Conservation (phyloP, 1,140 invertebrate genomes). For the Mamestra configurata region DNA sequence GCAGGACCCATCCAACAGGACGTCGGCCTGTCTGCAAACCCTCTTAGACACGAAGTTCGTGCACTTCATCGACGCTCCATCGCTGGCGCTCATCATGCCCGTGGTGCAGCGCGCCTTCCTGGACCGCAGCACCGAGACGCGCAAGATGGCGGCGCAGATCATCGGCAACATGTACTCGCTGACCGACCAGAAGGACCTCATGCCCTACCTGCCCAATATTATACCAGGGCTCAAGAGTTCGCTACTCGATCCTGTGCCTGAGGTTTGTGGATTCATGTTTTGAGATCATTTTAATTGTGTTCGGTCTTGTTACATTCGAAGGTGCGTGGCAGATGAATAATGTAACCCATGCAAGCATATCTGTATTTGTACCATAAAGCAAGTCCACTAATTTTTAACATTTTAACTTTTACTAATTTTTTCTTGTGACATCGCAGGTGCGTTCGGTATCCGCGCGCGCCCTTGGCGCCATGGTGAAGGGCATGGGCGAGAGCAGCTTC, state of each 20-base stretch:
- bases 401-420: not conserved
- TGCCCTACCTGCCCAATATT: conserved; percentile 98
- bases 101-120: conserved; percentile 99
- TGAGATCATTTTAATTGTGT: no score
- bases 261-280: conserved; percentile 89
- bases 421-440: conserved; percentile 83
- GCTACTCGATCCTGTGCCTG: conserved; percentile 98
- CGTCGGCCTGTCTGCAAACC: conserved; percentile 96
- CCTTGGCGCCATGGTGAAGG: conserved; percentile 98
- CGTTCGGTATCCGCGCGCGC: conserved; percentile 97
- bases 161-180: conserved; percentile 99
- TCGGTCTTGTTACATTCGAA: no score
- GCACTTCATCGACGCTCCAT: conserved; percentile 99
- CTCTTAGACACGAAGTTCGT: conserved; percentile 99
- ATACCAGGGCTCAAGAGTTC: conserved; percentile 99
- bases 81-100: conserved; percentile 99
- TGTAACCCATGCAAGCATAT: no score
- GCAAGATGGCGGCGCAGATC: conserved; percentile 99
- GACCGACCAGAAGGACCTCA: conserved; percentile 99
- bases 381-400: no score
- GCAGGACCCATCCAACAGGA: conserved; percentile 99
- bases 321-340: no score
- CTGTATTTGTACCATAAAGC: not conserved
- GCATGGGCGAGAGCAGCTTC: conserved; percentile 98
- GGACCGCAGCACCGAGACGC: conserved; percentile 98